These are phyloP conservation scores for Ceratina australensis DNA, from an alignment of 1,140 invertebrate species.

Conservation along the genomic window DNA sequence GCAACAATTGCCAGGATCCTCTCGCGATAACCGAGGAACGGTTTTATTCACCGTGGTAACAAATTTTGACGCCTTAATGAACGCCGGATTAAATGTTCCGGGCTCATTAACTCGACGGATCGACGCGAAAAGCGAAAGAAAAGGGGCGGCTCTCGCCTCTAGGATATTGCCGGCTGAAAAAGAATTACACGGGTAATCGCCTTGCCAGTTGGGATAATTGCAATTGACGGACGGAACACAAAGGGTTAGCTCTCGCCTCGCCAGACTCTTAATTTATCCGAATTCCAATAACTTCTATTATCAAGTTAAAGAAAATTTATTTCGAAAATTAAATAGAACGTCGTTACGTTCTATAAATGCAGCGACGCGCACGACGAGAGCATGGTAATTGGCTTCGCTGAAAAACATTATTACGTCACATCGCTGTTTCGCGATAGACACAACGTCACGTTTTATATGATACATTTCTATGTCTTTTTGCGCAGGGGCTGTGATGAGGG, in stretches of 20 bases:
- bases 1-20: neutral
- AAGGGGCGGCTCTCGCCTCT: neutral
- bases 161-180: conserved; percentile 30
- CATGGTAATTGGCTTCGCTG: no score
- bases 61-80: conserved; percentile 45
- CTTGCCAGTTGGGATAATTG: conserved; percentile 34
- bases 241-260: conserved; percentile 32
- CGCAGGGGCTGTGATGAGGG: conserved; percentile 77
- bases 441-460: no score
- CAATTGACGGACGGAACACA: conserved; percentile 42
- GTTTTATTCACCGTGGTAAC: conserved; percentile 7
- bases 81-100: conserved; percentile 37
- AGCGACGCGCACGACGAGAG: no score
- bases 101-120: conserved; percentile 34
- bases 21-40: neutral
- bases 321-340: neutral
- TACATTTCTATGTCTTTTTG: conserved; percentile 23
- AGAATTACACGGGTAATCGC: conserved; percentile 48
- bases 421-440: no score
- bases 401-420: no score
- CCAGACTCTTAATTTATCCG: neutral
- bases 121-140: conserved; percentile 7
- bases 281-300: conserved; percentile 5
- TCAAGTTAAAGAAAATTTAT: neutral
- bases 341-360: no score